phyloP scores from a whole-genome alignment of 2,888 invertebrate species.

The Eumerus sabulonum region DNA sequence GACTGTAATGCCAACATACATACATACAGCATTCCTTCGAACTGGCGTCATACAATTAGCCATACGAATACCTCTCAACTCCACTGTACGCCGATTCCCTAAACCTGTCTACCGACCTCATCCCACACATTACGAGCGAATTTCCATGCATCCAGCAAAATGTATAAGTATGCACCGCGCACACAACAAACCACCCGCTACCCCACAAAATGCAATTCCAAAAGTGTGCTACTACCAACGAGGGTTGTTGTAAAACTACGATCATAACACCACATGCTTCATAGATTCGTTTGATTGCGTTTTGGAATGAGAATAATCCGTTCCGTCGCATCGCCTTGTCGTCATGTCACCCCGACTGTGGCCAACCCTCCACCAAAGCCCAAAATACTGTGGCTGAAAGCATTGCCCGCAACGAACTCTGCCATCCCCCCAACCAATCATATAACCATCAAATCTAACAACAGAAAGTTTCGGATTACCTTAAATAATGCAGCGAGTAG shows the following conservation, averaged over 20 bases:
- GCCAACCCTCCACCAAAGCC: not conserved
- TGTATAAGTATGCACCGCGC: constrained; percentile 58
- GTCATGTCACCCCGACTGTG: constrained; percentile 31
- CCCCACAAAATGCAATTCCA: constrained; percentile 51
- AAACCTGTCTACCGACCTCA: not conserved
- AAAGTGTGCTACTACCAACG: constrained; percentile 49
- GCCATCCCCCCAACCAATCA: constrained; percentile 40
- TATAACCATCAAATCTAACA: constrained; percentile 68
- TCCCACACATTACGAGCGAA: constrained; percentile 44
- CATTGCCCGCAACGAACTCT: constrained; percentile 7
- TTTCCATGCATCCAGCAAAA: constrained; percentile 25
- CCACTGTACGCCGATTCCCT: constrained; percentile 22
- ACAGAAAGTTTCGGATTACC: constrained; percentile 67
- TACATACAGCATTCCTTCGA: no score
- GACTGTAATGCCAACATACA: no score
- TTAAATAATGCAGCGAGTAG: constrained; percentile 57
- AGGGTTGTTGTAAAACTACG: constrained; percentile 62
- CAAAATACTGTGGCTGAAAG: constrained; percentile 21
- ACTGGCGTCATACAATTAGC: no score
- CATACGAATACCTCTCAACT: not conserved
- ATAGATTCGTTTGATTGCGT: constrained; percentile 68
- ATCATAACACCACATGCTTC: constrained; percentile 69
- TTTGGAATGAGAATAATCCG: constrained; percentile 59
- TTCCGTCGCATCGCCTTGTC: not conserved
- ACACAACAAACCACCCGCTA: constrained; percentile 12